Base-by-base conservation (phyloP, 2,888 invertebrate species). In the Agonopterix heracliana region DNA sequence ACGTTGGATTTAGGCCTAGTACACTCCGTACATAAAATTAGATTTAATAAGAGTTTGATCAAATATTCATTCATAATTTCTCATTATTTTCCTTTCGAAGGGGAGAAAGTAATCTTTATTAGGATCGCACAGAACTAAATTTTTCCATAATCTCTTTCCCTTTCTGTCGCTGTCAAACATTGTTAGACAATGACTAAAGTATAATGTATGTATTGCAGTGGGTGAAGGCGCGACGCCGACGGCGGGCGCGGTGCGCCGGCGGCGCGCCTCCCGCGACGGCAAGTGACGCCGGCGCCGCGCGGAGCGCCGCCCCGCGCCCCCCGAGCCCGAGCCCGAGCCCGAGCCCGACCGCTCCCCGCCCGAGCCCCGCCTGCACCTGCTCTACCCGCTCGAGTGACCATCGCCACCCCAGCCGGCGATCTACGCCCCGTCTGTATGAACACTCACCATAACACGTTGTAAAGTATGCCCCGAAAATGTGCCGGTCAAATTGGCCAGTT, bases 261-360 rank as follows among this genome's bases (percentile, higher is more conserved):
- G 93, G 74, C 91, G 93, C 73, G 89, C 90, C 63, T 93, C 92
- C 57, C 92, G 93, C 78, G 93, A 93, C 86, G 92, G 91, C 89
- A 93, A 93, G 93, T 93, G 93, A 93, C 92, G 90, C 80, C 81
- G 87, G 90, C 89, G 82, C 72, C 84, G 81, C 81, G 82, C 89
- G 89, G 87, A 80, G 77, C 81, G 79, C 78, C 74, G 74, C 75
- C 81, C 80, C 72, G 78, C 74, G 77, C 57, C 57, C 53, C 54
- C 54, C 14, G 2, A 1, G 2, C 2, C 14, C 1, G 2, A 34
- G 54, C 54, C 46, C 55, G 59, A n/a, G 50, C 44, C 52, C 44
- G 50, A 57, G 34, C 56, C 48, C 53, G 57, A 17, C 48, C 26
- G 46, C 43, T 49, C 13, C 50, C 38, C 54, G 42, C 44, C 42